Base-by-base conservation (phyloP, 2,113 vertebrate genomes). In the Phrynocephalus versicolor region DNA sequence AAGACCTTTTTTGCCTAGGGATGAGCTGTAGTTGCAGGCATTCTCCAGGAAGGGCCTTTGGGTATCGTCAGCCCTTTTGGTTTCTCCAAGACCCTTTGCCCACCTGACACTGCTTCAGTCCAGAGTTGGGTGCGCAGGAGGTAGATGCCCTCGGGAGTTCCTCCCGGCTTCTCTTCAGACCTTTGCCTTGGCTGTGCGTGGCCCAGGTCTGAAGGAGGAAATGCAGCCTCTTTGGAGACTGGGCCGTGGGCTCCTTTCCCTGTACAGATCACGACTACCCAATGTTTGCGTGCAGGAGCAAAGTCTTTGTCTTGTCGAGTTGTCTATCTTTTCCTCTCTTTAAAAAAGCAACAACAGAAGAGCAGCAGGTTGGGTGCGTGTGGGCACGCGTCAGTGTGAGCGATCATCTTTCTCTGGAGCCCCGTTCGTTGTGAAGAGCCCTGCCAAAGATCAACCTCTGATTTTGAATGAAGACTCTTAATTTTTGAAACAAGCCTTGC, bases 391-490 rank as follows among this genome's bases (percentile, higher is more conserved):
- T 35, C 3, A 23, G n/a, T 7, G 10, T 18, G 55, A 8, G 6
- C 35, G 8, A n/a, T 37, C 35, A 14, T 13, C 60, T 18, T 33
- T 78, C 33, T 78, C 55, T 41, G 10, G 75, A 78, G 45, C 64
- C n/a, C 33, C 64, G 15, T 77, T 79, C 55, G 25, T 51, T 30
- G 15, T 21, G 30, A 30, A 72, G 84, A 72, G 76, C 37, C 77
- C 67, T 73, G 78, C 70, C 84, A 74, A 86, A 64, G 69, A 86
- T 35, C 58, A 80, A 58, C 55, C 77, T 81, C 77, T 74, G 73
- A 85, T 85, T 85, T 85, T 85, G 77, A 85, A 85, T 85, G 84
- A 85, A 85, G 84, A 80, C 77, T 85, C 77, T 85, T 51, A 85
- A 79, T 85, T 81, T 85, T 81, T 73, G 78, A 81, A 81, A 65